Conservation (phyloP, 2,888 invertebrate species). For the Hartigia nigra region DNA sequence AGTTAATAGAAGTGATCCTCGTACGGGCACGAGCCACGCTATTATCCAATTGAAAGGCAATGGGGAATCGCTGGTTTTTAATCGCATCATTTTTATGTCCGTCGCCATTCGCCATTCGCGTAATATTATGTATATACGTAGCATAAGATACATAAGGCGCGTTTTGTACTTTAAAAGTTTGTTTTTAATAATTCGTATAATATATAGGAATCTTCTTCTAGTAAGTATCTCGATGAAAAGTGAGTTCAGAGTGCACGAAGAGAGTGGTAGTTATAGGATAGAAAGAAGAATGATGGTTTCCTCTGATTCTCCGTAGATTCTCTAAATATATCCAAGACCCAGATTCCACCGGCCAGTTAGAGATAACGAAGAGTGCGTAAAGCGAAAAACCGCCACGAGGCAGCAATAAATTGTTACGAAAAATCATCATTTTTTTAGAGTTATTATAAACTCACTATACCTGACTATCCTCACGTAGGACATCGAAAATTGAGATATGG, state of each 20-base stretch:
- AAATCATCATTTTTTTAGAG: neutral
- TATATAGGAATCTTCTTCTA: neutral
- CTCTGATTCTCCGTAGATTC: constrained; percentile 25
- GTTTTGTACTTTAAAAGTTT: neutral
- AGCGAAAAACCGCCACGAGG: neutral
- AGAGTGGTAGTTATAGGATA: constrained; percentile 8
- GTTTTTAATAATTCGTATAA: neutral
- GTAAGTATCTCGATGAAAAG: neutral
- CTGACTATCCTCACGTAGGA: no score
- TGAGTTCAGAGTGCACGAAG: neutral
- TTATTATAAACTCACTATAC: neutral
- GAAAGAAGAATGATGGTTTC: neutral
- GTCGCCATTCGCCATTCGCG: neutral
- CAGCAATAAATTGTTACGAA: neutral
- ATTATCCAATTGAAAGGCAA: constrained; percentile 45
- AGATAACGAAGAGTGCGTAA: constrained; percentile 14
- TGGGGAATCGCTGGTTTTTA: constrained; percentile 9
- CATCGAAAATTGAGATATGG: neutral
- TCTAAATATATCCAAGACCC: constrained; percentile 43
- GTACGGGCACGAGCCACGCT: constrained; percentile 48
- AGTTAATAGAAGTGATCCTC: constrained; percentile 44
- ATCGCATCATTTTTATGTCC: neutral
- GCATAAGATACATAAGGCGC: neutral
- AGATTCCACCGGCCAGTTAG: constrained; percentile 29
- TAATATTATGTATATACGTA: neutral